phyloP scores from a whole-genome alignment of 2,888 invertebrate species.

The Meta bourneti region DNA sequence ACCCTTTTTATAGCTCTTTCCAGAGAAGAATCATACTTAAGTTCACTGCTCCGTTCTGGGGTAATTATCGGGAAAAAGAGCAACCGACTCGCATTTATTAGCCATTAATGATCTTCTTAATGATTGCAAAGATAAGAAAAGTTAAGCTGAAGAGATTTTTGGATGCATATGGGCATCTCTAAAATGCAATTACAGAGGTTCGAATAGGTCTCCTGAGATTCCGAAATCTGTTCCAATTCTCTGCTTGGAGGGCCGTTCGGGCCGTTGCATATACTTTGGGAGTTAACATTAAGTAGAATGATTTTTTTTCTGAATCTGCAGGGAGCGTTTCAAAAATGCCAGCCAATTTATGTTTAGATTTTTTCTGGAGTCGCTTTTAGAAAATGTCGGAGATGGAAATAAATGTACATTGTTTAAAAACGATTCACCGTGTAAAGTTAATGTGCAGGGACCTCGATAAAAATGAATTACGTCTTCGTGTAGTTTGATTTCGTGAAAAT shows the following conservation, averaged over 20 bases:
- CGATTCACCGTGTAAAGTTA: too few relatives aligned
- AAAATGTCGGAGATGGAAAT: too few relatives aligned
- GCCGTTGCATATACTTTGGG: constrained; percentile 1
- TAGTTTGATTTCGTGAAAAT: too few relatives aligned
- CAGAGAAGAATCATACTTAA: constrained; percentile 23
- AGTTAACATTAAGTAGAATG: background rate
- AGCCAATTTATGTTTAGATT: too few relatives aligned
- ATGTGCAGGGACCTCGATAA: too few relatives aligned
- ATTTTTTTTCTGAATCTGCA: background rate
- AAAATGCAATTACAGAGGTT: constrained; percentile 32
- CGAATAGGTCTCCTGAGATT: constrained; percentile 1
- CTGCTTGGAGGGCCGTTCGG: background rate
- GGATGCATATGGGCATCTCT: constrained; percentile 29
- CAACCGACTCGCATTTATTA: constrained; percentile 44
- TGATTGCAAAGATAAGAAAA: constrained; percentile 27
- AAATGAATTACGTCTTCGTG: too few relatives aligned
- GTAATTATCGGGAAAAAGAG: constrained; percentile 30
- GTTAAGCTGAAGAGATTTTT: constrained; percentile 40
- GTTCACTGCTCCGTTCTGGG: constrained; percentile 36
- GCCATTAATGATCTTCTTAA: constrained; percentile 53
- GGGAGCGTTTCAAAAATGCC: too few relatives aligned
- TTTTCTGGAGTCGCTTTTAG: too few relatives aligned
- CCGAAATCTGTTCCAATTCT: background rate
- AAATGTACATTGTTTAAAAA: too few relatives aligned
- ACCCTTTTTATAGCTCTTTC: constrained; percentile 34